A percentile compares a stretch with the other conserved stretches of the same genome.
Conservation (phyloP, 2,113 vertebrate species). For the Gambusia holbrooki region DNA sequence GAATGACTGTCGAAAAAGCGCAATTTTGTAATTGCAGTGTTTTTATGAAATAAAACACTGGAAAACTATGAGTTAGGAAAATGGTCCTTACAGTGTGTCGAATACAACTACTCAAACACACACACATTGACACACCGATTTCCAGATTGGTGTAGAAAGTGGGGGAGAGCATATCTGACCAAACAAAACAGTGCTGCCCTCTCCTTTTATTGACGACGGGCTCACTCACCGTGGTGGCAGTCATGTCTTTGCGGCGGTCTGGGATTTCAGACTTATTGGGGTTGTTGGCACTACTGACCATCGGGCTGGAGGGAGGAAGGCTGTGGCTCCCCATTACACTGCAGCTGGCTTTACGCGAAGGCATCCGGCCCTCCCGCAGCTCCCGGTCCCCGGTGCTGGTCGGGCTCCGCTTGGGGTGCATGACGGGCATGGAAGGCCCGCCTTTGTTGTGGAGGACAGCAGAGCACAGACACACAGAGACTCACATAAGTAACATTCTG, state of each 20-base stretch:
- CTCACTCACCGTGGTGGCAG: conserved; percentile 85
- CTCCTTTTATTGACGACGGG: neutral
- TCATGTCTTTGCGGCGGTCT: conserved; percentile 89
- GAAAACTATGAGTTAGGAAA: too few species aligned
- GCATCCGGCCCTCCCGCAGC: conserved; percentile 89
- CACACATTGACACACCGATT: too few species aligned
- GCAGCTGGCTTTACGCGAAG: conserved; percentile 87
- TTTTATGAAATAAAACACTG: too few species aligned
- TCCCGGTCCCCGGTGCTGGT: conserved; percentile 87
- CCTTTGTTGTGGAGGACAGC: conserved; percentile 81
- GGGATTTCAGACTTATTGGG: conserved; percentile 95
- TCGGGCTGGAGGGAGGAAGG: conserved; percentile 91
- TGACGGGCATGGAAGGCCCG: conserved; percentile 87
- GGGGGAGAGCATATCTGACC: neutral
- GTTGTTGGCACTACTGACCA: conserved; percentile 96
- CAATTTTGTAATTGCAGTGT: too few species aligned
- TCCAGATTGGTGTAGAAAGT: too few species aligned
- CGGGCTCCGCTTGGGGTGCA: conserved; percentile 91
- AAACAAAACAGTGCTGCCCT: too few species aligned
- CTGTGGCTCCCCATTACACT: conserved; percentile 85
- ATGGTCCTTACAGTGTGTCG: too few species aligned
- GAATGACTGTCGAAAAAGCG: too few species aligned
- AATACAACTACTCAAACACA: too few species aligned
- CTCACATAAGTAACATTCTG: conserved; percentile 72
- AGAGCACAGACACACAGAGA: conserved; percentile 67